Conservation (phyloP, 2,113 vertebrate genomes). For the Burhinus oedicnemus region DNA sequence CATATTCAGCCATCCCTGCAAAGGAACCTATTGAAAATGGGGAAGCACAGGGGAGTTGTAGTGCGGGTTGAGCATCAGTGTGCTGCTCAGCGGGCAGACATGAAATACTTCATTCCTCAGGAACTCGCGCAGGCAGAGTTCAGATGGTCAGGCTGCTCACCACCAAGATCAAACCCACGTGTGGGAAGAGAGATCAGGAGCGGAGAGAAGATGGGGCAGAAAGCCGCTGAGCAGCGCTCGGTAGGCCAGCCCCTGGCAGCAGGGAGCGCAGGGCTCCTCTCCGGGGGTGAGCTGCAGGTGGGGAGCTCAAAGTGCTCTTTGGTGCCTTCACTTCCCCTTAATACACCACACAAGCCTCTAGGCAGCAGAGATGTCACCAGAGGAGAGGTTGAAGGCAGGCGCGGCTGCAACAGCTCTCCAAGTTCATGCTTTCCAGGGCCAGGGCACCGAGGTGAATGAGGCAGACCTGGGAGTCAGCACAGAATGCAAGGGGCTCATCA, state of each 20-base stretch:
- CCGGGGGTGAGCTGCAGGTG: neutral
- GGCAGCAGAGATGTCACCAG: neutral
- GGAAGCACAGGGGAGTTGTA: slow-evolving; percentile 14
- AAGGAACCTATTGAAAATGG: neutral
- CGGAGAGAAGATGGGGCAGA: neutral
- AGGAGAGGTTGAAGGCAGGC: neutral
- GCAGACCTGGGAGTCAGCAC: neutral
- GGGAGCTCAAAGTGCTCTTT: neutral
- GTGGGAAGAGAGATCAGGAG: neutral
- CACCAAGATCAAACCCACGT: neutral
- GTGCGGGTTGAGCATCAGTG: slow-evolving; percentile 16
- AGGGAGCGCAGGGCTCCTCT: neutral
- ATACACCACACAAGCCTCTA: neutral
- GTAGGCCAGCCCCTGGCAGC: neutral
- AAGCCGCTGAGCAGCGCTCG: neutral
- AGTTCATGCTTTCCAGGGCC: neutral
- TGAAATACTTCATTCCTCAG: slow-evolving; percentile 73
- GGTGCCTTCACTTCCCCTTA: neutral
- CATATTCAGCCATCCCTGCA: neutral
- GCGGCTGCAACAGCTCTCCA: neutral
- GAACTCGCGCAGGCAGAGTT: slow-evolving; percentile 56
- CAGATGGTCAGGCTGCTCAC: neutral
- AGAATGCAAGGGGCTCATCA: neutral
- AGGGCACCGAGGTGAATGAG: neutral
- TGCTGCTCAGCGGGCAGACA: slow-evolving; percentile 43